Percentiles rank a stretch among this genome's conserved stretches.
These are phyloP conservation scores for Anarsia innoxiella DNA, from an alignment of 2,888 invertebrate species.

Conservation along the genomic window DNA sequence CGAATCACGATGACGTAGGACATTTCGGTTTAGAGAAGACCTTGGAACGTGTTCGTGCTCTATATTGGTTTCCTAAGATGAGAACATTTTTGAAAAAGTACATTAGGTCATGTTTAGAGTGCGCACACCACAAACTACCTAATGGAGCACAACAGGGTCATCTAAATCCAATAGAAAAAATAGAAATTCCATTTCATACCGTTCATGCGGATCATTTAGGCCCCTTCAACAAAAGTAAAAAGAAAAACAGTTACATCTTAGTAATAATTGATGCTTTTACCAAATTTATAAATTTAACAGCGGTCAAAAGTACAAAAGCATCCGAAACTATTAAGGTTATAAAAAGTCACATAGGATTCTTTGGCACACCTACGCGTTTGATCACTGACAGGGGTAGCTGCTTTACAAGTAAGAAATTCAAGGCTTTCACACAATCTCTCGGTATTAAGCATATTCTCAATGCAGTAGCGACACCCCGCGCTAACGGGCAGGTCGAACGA, in stretches of 20 bases:
- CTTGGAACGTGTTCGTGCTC: background rate
- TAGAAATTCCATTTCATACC: slow-evolving; percentile 32
- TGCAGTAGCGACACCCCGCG: too few relatives aligned
- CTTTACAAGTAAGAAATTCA: slow-evolving; percentile 13
- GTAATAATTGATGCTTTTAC: slow-evolving; percentile 35
- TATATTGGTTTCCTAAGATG: background rate
- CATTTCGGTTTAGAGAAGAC: background rate
- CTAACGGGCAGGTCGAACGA: too few relatives aligned
- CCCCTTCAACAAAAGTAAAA: background rate
- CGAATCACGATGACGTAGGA: slow-evolving; percentile 1
- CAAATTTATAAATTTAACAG: slow-evolving; percentile 28
- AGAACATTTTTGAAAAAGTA: too few relatives aligned
- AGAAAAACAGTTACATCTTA: slow-evolving; percentile 25
- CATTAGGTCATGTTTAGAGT: too few relatives aligned
- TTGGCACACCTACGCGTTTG: slow-evolving; percentile 13
- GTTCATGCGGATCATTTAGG: slow-evolving; percentile 30
- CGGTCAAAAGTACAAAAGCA: slow-evolving; percentile 18
- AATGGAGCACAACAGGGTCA: background rate
- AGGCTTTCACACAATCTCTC: slow-evolving; percentile 1
- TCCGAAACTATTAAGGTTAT: background rate
- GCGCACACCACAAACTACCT: background rate
- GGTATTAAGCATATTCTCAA: too few relatives aligned
- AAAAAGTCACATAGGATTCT: slow-evolving; percentile 10
- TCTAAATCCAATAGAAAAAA: slow-evolving; percentile 35
- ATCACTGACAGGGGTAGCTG: slow-evolving; percentile 15